These are phyloP conservation scores for Drosophila repleta DNA, from an alignment of 1,140 invertebrate species.

Conservation along the genomic window DNA sequence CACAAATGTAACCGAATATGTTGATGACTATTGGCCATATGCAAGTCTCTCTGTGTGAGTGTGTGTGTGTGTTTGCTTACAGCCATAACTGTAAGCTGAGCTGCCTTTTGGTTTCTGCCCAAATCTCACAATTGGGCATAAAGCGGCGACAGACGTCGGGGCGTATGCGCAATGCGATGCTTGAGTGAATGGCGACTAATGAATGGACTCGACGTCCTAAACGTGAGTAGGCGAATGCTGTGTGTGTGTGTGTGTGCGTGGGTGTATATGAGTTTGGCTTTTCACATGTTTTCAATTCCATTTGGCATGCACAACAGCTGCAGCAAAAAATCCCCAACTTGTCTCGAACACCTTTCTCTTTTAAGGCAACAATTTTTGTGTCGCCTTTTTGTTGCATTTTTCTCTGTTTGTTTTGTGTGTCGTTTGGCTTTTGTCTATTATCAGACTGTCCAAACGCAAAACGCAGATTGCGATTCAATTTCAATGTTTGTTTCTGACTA, in stretches of 20 bases:
- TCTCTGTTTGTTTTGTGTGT: constrained; percentile 3
- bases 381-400: constrained; percentile 13
- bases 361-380: constrained; percentile 36
- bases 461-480: constrained; percentile 54
- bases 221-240: constrained; percentile 8
- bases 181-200: constrained; percentile 58
- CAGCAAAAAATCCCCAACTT: constrained; percentile 1
- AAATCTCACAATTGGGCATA: background rate
- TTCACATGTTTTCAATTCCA: constrained; percentile 55
- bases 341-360: constrained; percentile 34
- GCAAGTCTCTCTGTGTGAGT: background rate
- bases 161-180: constrained; percentile 53
- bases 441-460: constrained; percentile 44
- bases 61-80: no score
- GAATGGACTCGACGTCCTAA: constrained; percentile 51
- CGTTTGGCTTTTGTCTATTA: constrained; percentile 51
- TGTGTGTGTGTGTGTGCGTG: background rate
- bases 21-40: constrained; percentile 32
- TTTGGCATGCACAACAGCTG: constrained; percentile 32
- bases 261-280: constrained; percentile 9
- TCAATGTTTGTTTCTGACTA: constrained; percentile 43
- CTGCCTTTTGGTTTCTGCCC: constrained; percentile 22
- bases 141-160: background rate
- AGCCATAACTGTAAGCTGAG: constrained; percentile 19
- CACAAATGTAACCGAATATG: constrained; percentile 63